Evolutionary conservation across 2,797 vertebrate species (phyloP).

Genomic region (Sebastes hubbsi): DNA sequence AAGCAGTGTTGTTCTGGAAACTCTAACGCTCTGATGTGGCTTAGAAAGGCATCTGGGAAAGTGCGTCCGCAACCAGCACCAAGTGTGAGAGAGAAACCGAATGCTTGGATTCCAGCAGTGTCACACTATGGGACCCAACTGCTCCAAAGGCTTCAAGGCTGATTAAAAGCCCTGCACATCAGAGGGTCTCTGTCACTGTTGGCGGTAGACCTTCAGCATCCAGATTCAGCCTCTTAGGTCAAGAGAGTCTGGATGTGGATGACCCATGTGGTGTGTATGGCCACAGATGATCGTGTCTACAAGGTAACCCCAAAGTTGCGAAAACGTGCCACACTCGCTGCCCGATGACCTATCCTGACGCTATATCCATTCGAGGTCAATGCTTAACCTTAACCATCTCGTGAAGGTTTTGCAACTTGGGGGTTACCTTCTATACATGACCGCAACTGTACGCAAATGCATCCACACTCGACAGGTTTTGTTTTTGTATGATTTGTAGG

Average conservation of each 20-base stretch:
- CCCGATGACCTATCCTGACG: neutral
- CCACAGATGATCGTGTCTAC: neutral
- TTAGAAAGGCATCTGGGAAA: slow-evolving; percentile 47
- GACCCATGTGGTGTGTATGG: neutral
- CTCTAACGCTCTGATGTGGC: slow-evolving; percentile 50
- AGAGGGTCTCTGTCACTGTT: neutral
- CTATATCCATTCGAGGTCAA: neutral
- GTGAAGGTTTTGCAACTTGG: too few species aligned
- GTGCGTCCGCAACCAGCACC: slow-evolving; percentile 15
- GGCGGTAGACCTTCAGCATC: neutral
- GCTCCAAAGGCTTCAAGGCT: neutral
- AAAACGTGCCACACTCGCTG: neutral
- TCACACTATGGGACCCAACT: neutral
- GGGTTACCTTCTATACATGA: neutral
- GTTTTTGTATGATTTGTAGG: neutral
- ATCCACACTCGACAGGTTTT: neutral
- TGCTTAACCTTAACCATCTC: neutral
- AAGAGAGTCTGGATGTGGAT: neutral
- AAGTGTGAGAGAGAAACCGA: slow-evolving; percentile 14
- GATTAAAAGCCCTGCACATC: neutral
- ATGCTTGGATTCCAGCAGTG: slow-evolving; percentile 11
- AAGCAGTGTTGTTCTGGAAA: slow-evolving; percentile 52
- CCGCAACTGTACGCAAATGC: neutral
- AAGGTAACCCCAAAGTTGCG: neutral
- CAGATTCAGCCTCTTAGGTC: neutral